Percentiles rank a stretch among this genome's conserved stretches.
These are phyloP conservation scores for Echinometra lucunter DNA, from an alignment of 53 echinoderm and acorn worm genomes.

Conservation along the genomic window DNA sequence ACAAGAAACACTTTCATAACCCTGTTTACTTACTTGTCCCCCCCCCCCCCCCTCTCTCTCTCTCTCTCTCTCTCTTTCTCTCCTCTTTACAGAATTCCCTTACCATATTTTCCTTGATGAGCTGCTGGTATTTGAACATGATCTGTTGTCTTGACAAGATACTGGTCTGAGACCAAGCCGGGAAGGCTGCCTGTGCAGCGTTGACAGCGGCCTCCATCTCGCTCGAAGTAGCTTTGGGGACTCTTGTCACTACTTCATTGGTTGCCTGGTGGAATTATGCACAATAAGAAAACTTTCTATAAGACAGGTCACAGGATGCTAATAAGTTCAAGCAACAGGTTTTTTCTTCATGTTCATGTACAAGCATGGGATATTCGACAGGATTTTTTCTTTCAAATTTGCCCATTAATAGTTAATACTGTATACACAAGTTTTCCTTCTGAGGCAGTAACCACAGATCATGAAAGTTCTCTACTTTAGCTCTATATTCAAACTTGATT, in stretches of 20 bases:
- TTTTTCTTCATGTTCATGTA: no score
- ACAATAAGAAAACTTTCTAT: neutral
- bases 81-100: neutral
- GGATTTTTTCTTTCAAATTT: neutral
- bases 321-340: no score
- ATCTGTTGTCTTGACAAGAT: slow-evolving; percentile 91
- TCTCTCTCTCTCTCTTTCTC: neutral
- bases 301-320: no score
- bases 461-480: no score
- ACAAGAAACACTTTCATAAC: neutral
- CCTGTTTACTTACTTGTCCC: neutral
- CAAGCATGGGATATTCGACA: neutral
- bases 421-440: neutral
- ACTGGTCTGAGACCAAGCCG: slow-evolving; percentile 79
- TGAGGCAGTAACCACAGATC: neutral
- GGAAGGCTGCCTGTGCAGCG: slow-evolving; percentile 84
- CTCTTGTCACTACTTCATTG: slow-evolving; percentile 93
- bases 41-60: neutral
- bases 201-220: slow-evolving; percentile 91
- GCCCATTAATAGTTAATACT: neutral
- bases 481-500: neutral
- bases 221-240: slow-evolving; percentile 88
- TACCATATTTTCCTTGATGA: slow-evolving; percentile 94
- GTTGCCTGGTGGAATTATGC: slow-evolving; percentile 79
- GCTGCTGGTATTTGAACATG: slow-evolving; percentile 91